Evolutionary conservation across 2,888 invertebrate species (phyloP), one percentile per base, ranked within the genome.

Genomic region (Camponotus fellah): DNA sequence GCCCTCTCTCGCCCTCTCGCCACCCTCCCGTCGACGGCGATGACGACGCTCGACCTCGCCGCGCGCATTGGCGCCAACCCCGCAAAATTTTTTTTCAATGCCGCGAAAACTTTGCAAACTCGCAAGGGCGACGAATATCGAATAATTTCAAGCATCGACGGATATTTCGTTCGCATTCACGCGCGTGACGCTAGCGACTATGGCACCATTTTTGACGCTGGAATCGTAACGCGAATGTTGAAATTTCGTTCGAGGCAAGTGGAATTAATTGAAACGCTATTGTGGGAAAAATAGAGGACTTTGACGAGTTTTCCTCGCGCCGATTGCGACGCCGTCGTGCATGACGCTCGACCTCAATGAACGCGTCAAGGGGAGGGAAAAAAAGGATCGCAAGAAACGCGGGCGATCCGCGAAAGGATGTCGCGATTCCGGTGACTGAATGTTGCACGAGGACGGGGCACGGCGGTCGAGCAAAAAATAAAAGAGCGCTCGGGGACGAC

Each of bases 1-100:
- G 89, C 89, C 90, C 88, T 88, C 89, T 80, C 79, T 90, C 96
- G 96, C 96, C 96, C 96, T 96, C 96, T 93, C 92, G 92, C 95
- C 89, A 87, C 88, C 91, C 89, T 91, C 88, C 90, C 87, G 89
- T 76, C 88, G 84, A 83, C 87, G 62, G 46, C 85, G 76, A 83
- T 86, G 86, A 84, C 90, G 84, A 85, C 86, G 89, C 83, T 87
- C 92, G 89, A 86, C 88, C 89, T 90, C 90, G 89, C 87, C 66
- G 82, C 89, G 84, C 86, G 83, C 91, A 91, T 91, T 90, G 91
- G 91, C 91, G 91, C 85, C 88, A 87, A 88, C 90, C 90, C 87
- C 87, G 85, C 86, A 84, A 56, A 58, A 69, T 88, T 89, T 87
- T 53, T 49, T 91, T 91, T 88, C 85, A 77, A 66, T 83, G 66